Evolutionary conservation across 2,888 invertebrate species (phyloP).

Genomic region (Polia nebulosa): DNA sequence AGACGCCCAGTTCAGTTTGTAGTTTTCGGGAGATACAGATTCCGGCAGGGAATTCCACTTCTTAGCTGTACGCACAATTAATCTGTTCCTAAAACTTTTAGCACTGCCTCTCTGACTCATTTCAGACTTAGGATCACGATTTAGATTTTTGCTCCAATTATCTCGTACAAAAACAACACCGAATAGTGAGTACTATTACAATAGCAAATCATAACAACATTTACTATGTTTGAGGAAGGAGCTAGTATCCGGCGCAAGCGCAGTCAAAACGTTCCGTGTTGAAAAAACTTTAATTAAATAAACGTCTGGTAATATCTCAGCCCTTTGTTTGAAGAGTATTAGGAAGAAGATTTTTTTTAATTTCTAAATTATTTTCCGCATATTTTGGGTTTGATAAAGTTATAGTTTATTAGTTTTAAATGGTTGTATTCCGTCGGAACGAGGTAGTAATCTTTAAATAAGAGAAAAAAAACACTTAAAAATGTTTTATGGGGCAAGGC

Average conservation of each 20-base stretch:
- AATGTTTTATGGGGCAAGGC: neutral
- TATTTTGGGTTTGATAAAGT: conserved; percentile 31
- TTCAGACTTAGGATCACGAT: no score
- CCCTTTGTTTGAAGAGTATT: conserved; percentile 68
- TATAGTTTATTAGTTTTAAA: conserved; percentile 16
- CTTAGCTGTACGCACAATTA: no score
- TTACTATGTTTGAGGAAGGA: conserved; percentile 71
- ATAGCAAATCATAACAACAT: conserved; percentile 49
- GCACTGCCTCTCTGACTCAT: no score
- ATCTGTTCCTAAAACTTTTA: no score
- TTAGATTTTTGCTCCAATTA: neutral
- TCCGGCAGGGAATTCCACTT: no score
- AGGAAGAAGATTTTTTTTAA: conserved; percentile 50
- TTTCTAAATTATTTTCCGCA: conserved; percentile 41
- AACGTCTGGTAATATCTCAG: conserved; percentile 42
- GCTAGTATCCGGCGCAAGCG: conserved; percentile 64
- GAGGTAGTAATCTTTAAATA: neutral
- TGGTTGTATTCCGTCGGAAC: conserved; percentile 10
- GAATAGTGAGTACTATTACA: conserved; percentile 31
- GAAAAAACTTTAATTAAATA: conserved; percentile 57
- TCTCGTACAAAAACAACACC: conserved; percentile 15
- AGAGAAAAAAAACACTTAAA: neutral
- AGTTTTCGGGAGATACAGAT: no score
- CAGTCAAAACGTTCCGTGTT: conserved; percentile 68
- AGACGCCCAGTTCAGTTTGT: no score